Evolutionary conservation across 64 coral and sea anemone genomes (phyloP).

Genomic region (Actinia equina): DNA sequence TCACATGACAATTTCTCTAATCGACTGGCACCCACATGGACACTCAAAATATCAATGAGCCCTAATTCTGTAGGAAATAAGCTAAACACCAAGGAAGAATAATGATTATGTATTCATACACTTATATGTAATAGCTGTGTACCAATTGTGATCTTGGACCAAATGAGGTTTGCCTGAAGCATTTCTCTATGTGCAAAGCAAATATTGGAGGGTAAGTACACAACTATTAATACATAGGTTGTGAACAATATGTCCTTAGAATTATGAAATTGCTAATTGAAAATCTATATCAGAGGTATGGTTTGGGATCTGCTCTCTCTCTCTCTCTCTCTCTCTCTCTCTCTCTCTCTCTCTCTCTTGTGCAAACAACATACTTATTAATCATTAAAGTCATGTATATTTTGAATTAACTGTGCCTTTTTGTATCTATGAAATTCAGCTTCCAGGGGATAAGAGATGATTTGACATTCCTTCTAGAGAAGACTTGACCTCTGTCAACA

Average conservation of each 20-base stretch:
- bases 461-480: slow-evolving; percentile 26
- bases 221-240: background rate
- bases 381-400: background rate
- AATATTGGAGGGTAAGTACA: background rate
- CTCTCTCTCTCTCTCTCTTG: too few relatives aligned
- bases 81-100: background rate
- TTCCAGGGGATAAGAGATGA: slow-evolving; percentile 42
- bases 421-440: background rate
- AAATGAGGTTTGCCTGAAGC: background rate
- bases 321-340: too few relatives aligned
- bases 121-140: background rate
- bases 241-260: background rate
- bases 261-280: background rate
- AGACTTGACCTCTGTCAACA: slow-evolving; percentile 11
- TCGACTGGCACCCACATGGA: background rate
- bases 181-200: slow-evolving; percentile 4
- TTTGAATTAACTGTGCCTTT: background rate
- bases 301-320: background rate
- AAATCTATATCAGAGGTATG: background rate
- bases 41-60: background rate
- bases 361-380: too few relatives aligned
- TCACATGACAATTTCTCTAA: background rate
- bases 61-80: background rate
- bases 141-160: slow-evolving; percentile 4
- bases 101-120: background rate